A percentile compares a stretch with the other conserved stretches of the same genome.
phyloP scores from a whole-genome alignment of 2,888 invertebrate genomes.

The Plebejus anna region DNA sequence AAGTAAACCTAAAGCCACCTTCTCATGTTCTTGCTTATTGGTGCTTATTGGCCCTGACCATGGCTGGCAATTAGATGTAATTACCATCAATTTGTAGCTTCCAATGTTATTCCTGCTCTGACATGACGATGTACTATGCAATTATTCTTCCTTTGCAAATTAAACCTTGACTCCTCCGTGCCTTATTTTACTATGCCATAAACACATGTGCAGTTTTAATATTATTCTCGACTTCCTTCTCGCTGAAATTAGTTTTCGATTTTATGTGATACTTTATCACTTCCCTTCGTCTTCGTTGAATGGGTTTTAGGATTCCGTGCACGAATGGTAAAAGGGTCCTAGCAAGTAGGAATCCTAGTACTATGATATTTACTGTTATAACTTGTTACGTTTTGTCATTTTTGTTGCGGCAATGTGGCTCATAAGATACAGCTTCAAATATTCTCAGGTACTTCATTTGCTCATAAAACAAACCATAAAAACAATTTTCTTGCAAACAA shows the following conservation, averaged over 20 bases:
- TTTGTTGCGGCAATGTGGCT: no score
- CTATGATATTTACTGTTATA: no score
- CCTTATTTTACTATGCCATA: constrained; percentile 24
- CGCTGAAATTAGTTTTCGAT: constrained; percentile 14
- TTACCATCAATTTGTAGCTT: constrained; percentile 75
- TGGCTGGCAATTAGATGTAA: constrained; percentile 75
- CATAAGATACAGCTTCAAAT: no score
- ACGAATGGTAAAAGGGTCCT: not conserved
- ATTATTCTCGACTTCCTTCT: constrained; percentile 1
- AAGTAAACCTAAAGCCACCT: constrained; percentile 57
- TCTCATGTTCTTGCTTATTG: constrained; percentile 73
- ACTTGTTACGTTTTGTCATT: no score
- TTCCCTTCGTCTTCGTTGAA: constrained; percentile 1
- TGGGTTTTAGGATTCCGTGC: not conserved
- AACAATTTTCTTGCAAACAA: not conserved
- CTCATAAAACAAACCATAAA: no score
- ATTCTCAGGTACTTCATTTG: no score
- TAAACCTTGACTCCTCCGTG: constrained; percentile 50
- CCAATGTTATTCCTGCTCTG: constrained; percentile 67
- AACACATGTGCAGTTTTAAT: constrained; percentile 11
- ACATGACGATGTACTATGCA: constrained; percentile 55
- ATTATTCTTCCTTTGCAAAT: constrained; percentile 66
- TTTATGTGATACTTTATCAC: constrained; percentile 20
- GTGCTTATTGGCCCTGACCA: constrained; percentile 79
- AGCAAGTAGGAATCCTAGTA: no score